These are phyloP conservation scores for Trematomus bernacchii DNA, from an alignment of 2,797 vertebrate species.

Conservation along the genomic window DNA sequence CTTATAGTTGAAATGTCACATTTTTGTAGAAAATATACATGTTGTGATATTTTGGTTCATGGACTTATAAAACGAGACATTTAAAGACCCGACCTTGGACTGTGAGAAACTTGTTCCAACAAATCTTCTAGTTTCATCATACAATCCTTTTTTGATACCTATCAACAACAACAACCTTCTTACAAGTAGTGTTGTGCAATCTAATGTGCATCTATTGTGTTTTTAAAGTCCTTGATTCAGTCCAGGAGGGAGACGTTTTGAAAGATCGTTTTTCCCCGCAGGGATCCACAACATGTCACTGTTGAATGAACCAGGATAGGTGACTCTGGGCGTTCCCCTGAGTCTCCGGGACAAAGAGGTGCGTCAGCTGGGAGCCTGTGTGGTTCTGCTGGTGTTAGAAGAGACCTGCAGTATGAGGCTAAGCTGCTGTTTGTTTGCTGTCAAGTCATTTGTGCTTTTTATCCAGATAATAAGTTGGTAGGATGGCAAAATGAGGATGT, in stretches of 20 bases:
- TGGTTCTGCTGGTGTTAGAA: background rate
- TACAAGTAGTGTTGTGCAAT: conserved; percentile 6
- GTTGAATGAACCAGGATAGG: conserved; percentile 27
- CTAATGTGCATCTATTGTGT: conserved; percentile 21
- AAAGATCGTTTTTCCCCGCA: conserved; percentile 16
- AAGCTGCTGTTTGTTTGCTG: conserved; percentile 13
- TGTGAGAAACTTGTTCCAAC: too few species aligned
- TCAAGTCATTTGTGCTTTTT: background rate
- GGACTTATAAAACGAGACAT: too few species aligned
- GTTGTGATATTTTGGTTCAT: too few species aligned
- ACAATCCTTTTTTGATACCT: too few species aligned
- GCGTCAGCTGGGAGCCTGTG: conserved; percentile 41
- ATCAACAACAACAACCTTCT: background rate
- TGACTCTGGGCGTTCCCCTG: conserved; percentile 54
- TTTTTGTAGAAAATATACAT: too few species aligned
- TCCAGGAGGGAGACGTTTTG: conserved; percentile 5
- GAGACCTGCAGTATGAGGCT: background rate
- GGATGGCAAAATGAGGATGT: background rate
- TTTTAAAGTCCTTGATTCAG: conserved; percentile 10
- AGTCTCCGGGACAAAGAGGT: conserved; percentile 38
- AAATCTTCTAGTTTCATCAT: too few species aligned
- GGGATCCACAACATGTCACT: conserved; percentile 48
- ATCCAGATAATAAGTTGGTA: background rate
- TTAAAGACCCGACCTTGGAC: too few species aligned
- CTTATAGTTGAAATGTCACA: too few species aligned